Base-by-base conservation (phyloP, 37 sponge, comb jelly and placozoan genomes). In the Geodia barretti region DNA sequence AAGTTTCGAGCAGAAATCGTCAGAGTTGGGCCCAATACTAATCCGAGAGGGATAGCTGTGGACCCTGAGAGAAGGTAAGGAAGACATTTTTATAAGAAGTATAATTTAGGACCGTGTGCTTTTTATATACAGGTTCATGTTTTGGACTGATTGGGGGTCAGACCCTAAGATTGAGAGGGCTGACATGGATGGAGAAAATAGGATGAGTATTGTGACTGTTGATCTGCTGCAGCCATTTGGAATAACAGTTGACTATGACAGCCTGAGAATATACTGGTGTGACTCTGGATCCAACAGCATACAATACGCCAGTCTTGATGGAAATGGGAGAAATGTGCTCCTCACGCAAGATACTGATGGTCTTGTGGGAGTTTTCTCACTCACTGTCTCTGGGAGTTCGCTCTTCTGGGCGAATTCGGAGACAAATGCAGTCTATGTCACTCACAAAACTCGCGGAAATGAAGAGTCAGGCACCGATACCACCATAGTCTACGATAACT, bases 351-450 rank as follows among this genome's bases (percentile, higher is more conserved):
- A 64, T 2, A 41, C n/a, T n/a, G n/a, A n/a, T 3, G 88, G 77
- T 24, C 23, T 86, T 3, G 14, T 34, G 60, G 82, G 79, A 39
- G 88, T 92, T 32, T 91, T 75, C 33, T 60, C 84, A 0, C 63
- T 94, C 5, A 84, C 86, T 14, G 20, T 91, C 1, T 84, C 70
- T 17, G 79, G 71, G 28, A 76, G 84, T 47, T 28, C 43, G 4
- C 30, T 91, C 0, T 93, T 72, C 71, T 93, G 91, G 88, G 78
- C 88, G 0, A 91, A 93, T 38, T 90, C 87, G 88, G n/a, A n/a
- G 4, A 63, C 58, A 31, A 59, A 83, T 4, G 32, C 87, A 1
- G 41, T 93, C 5, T 75, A 68, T 33, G 23, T 36, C 0, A 37
- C 84, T 28, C 68, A 74, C 76, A 83, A 68, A 59, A 1, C 23